Conservation (phyloP, 1,140 invertebrate genomes). For the Leucophenga varia region DNA sequence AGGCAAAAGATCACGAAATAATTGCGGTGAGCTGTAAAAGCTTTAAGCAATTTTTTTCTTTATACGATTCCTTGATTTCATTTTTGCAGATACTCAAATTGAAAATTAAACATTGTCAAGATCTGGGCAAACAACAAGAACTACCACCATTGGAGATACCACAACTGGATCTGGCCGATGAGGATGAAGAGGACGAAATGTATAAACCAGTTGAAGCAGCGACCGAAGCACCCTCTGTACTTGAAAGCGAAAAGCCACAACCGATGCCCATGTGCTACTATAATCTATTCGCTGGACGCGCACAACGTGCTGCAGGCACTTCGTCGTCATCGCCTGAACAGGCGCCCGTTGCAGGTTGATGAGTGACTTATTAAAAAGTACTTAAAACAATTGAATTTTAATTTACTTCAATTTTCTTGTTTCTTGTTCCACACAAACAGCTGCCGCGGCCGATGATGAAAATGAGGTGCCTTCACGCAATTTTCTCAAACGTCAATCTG, state of each 20-base stretch:
- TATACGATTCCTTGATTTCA: not conserved
- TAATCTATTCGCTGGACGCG: constrained; percentile 48
- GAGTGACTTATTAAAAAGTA: too few species aligned
- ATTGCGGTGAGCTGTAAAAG: constrained; percentile 32
- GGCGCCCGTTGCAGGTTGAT: constrained; percentile 40
- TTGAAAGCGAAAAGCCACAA: constrained; percentile 48
- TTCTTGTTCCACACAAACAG: too few species aligned
- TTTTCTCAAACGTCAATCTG: constrained; percentile 78
- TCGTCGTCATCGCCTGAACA: constrained; percentile 52
- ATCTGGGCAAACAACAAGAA: constrained; percentile 40
- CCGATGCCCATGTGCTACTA: constrained; percentile 55
- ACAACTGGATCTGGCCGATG: constrained; percentile 36
- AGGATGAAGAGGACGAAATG: constrained; percentile 32
- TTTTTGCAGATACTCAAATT: constrained; percentile 38
- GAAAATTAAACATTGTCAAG: constrained; percentile 46
- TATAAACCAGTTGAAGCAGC: constrained; percentile 26
- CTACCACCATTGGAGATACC: constrained; percentile 34
- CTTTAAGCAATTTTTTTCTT: not conserved
- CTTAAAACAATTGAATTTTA: constrained; percentile 3
- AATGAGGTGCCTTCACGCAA: constrained; percentile 79
- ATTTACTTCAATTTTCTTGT: constrained; percentile 2
- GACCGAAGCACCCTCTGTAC: constrained; percentile 30
- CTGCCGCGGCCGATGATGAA: constrained; percentile 71
- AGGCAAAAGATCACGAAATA: constrained; percentile 41
- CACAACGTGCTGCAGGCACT: constrained; percentile 42